Evolutionary conservation across 2,888 invertebrate genomes (phyloP), one percentile per base, ranked within the genome.

Genomic region (Drosophila falleni): DNA sequence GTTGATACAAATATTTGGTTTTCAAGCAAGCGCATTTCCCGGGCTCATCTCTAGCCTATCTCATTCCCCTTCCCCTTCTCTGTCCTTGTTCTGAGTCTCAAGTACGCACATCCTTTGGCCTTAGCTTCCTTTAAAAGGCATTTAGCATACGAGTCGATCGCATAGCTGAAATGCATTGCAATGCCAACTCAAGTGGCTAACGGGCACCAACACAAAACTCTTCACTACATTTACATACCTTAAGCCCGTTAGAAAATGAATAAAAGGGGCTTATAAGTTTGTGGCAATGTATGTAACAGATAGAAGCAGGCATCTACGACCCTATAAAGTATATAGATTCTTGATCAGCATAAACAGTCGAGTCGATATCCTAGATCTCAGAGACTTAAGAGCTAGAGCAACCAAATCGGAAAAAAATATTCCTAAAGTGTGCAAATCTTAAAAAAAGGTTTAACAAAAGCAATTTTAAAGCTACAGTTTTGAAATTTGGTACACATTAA

Each of bases 91-190:
- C 42, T 2, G n/a, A 3, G 15, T 33, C 58, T 83, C 80, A 81
- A 81, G 86, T 85, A 67, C 54, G 62, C 69, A 82, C 83, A 86
- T 85, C 86, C 80, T 86, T 80, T 76, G 23, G 54, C 16, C 35
- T 31, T 33, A 50, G 78, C 67, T 78, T 78, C 79, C 64, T 74
- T 78, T 44, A 13, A 8, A 8, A 35, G 47, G 70, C 71, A 65
- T 44, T 63, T 60, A 42, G 56, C 56, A 42, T 31, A 29, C 49
- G 23, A 46, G n/a, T 49, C 44, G 44, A 69, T 54, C 61, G 68
- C 44, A 51, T 58, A 33, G 68, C 44, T 58, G 26, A 46, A 68
- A 44, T 69, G 35, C 39, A 33, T 39, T 26, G 55, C 55, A 44
- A 16, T 41, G 29, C 16, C 42, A 42, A 51, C 58, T 78, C 68